Evolutionary conservation across 2,113 vertebrate genomes (phyloP), one percentile per base, ranked within the genome.

Genomic region (Perca fluviatilis): DNA sequence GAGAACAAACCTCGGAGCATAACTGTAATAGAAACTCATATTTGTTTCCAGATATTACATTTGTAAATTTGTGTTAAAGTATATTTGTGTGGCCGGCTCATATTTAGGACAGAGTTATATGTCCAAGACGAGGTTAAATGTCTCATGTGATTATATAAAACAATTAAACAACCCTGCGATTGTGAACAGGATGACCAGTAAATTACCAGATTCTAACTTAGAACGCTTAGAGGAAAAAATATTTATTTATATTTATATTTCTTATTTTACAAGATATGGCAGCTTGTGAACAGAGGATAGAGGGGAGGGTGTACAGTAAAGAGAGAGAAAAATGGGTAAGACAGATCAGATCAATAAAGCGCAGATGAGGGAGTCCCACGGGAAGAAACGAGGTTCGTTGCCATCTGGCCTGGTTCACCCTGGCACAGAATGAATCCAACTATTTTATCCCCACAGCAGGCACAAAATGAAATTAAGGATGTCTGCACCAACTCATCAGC

Each of bases 341-440:
- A 76, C 58, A 75, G 78, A 80, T 82, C 74, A 76, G 88, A 91
- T 93, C 93, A 91, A 94, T 92, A 86, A 65, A 69, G 77, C 49
- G 11, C 86, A 92, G 86, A 91, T 92, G 93, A 91, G 79, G 65
- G 61, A 21, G 70, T 88, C 92, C 75, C 84, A 19, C 9, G 79
- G 77, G 86, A 80, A 58, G 36, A 75, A 40, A 43, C 0, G 16
- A 83, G 85, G 50, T 65, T 60, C 47, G 57, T 33, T 71, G 79
- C 89, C 91, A 92, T 93, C 88, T 93, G 90, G 67, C 50, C 60
- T 21, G 51, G 46, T 62, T 69, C 5, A 76, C 69, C 49, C n/a
- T 54, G 65, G 27, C 7, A 51, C 74, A 58, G 66, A 79, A 36
- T 71, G 40, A 50, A 46, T 2, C 56, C 46, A 33, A 49, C 54